Evolutionary conservation across 2,888 invertebrate genomes (phyloP).

Genomic region (Hirtodrosophila trivittata): DNA sequence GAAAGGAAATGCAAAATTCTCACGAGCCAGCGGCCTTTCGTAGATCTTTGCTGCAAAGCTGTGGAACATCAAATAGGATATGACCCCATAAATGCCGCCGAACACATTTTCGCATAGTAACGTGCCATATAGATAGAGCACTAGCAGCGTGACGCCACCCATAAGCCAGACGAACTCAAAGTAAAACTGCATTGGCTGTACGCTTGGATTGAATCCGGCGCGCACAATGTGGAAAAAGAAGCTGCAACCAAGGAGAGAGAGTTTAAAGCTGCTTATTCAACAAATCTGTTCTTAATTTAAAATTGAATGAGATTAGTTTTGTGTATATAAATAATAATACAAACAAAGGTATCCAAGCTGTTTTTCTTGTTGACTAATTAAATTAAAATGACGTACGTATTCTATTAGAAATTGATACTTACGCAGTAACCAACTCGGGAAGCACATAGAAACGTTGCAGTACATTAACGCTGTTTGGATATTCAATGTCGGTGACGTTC

Average conservation of each 20-base stretch:
- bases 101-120: constrained; percentile 88
- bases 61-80: constrained; percentile 92
- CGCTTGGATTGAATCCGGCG: constrained; percentile 61
- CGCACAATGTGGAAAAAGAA: constrained; percentile 78
- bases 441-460: constrained; percentile 92
- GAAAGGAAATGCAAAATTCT: constrained; percentile 93
- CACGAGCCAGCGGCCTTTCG: constrained; percentile 93
- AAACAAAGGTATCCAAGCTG: too few species aligned
- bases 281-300: too few species aligned
- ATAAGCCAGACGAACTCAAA: constrained; percentile 90
- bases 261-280: too few species aligned
- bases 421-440: constrained; percentile 89
- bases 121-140: constrained; percentile 88
- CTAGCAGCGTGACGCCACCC: constrained; percentile 88
- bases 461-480: constrained; percentile 91
- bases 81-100: constrained; percentile 89
- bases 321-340: too few species aligned
- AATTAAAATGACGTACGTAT: too few species aligned
- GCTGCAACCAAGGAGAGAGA: constrained; percentile 52
- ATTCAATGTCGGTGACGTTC: constrained; percentile 91
- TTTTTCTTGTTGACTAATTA: too few species aligned
- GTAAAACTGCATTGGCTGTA: constrained; percentile 92
- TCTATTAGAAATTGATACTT: constrained; percentile 38
- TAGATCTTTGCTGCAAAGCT: constrained; percentile 92
- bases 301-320: too few species aligned